Conservation (phyloP, 2,797 vertebrate species). For the Limnodromus scolopaceus region DNA sequence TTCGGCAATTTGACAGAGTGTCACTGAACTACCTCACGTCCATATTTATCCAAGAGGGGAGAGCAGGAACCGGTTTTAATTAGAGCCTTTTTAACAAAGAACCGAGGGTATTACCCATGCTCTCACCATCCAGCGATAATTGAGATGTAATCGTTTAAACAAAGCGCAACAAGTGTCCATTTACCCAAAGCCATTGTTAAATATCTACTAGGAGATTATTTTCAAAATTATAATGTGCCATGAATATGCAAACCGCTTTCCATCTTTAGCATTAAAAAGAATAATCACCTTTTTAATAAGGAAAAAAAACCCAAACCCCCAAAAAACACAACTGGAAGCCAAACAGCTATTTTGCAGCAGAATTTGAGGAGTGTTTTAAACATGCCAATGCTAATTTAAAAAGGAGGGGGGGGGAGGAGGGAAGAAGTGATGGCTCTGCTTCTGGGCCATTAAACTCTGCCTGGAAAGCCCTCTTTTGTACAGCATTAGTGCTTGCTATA, state of each 20-base stretch:
- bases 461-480: slow-evolving; percentile 25
- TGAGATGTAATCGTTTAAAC: slow-evolving; percentile 65
- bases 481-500: neutral
- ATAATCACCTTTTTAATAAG: neutral
- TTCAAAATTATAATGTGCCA: slow-evolving; percentile 30
- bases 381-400: neutral
- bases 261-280: slow-evolving; percentile 6
- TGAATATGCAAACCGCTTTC: slow-evolving; percentile 60
- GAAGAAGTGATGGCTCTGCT: neutral
- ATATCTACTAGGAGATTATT: slow-evolving; percentile 46
- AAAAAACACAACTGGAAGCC: neutral
- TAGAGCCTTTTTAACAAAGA: slow-evolving; percentile 55
- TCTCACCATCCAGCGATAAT: slow-evolving; percentile 50
- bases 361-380: slow-evolving; percentile 13
- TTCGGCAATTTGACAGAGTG: slow-evolving; percentile 43
- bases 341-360: slow-evolving; percentile 22
- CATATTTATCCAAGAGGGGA: slow-evolving; percentile 48
- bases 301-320: no score
- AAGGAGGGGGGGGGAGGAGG: no score
- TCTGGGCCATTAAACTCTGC: slow-evolving; percentile 19
- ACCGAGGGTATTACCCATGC: slow-evolving; percentile 41
- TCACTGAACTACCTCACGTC: slow-evolving; percentile 34
- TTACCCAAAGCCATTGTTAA: slow-evolving; percentile 61
- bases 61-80: slow-evolving; percentile 63
- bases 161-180: slow-evolving; percentile 72